A percentile compares a stretch with the other conserved stretches of the same genome.
Evolutionary conservation across 2,113 vertebrate species (phyloP).

Genomic region (Sylvia atricapilla): DNA sequence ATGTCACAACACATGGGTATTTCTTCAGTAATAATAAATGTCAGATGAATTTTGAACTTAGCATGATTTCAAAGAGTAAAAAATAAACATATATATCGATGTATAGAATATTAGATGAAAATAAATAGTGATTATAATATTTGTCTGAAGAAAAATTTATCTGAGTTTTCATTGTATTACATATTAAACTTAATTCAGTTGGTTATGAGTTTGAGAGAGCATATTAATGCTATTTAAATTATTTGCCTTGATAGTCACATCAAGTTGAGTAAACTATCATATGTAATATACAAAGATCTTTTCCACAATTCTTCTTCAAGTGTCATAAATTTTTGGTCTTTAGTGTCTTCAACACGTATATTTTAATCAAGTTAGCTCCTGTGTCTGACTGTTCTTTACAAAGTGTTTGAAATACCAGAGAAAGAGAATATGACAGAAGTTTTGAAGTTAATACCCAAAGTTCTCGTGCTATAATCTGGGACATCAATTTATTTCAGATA

Average conservation of each 20-base stretch:
- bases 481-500: background rate
- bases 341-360: background rate
- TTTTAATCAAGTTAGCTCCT: background rate
- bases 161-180: background rate
- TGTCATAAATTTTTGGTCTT: background rate
- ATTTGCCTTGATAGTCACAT: background rate
- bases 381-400: background rate
- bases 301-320: background rate
- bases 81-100: accelerated
- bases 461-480: background rate
- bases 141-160: background rate
- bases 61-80: background rate
- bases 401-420: background rate
- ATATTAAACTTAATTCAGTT: background rate
- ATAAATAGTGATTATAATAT: background rate
- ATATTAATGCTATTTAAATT: background rate
- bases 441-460: conserved; percentile 13
- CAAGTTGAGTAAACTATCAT: background rate
- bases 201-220: background rate
- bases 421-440: background rate
- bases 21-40: background rate
- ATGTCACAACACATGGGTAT: background rate
- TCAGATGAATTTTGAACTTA: background rate
- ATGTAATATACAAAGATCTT: background rate
- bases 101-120: background rate